These are phyloP conservation scores for Camponotus fellah DNA, from an alignment of 2,888 invertebrate species.

Conservation along the genomic window DNA sequence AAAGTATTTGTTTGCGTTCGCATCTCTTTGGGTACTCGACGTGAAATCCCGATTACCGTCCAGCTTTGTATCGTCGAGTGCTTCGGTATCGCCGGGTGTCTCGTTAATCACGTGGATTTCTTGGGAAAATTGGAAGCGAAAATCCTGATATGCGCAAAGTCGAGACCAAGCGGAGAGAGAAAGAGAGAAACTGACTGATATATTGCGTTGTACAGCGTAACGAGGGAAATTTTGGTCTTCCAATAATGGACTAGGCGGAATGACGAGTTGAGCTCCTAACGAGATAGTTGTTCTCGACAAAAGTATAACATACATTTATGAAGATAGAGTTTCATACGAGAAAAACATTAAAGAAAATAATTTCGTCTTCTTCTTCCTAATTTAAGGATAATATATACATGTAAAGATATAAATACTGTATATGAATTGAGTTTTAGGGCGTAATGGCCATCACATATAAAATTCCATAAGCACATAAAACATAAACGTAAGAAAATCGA, in stretches of 20 bases:
- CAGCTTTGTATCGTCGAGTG: slow-evolving; percentile 44
- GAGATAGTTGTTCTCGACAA: neutral
- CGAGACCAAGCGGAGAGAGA: neutral
- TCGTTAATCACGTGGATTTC: slow-evolving; percentile 49
- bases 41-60: slow-evolving; percentile 48
- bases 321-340: neutral
- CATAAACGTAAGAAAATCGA: no score
- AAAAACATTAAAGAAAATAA: neutral
- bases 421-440: no score
- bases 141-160: slow-evolving; percentile 28
- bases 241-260: slow-evolving; percentile 12
- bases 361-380: no score
- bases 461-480: no score
- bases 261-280: neutral
- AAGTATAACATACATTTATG: slow-evolving; percentile 9
- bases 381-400: neutral
- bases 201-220: neutral
- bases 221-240: slow-evolving; percentile 28
- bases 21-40: neutral
- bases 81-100: slow-evolving; percentile 25
- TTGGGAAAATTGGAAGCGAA: slow-evolving; percentile 49
- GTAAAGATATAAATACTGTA: neutral
- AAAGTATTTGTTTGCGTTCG: slow-evolving; percentile 32
- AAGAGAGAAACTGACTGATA: neutral
- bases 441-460: no score